Evolutionary conservation across 2,797 vertebrate species (phyloP).

Genomic region (Macropus fuliginosus): DNA sequence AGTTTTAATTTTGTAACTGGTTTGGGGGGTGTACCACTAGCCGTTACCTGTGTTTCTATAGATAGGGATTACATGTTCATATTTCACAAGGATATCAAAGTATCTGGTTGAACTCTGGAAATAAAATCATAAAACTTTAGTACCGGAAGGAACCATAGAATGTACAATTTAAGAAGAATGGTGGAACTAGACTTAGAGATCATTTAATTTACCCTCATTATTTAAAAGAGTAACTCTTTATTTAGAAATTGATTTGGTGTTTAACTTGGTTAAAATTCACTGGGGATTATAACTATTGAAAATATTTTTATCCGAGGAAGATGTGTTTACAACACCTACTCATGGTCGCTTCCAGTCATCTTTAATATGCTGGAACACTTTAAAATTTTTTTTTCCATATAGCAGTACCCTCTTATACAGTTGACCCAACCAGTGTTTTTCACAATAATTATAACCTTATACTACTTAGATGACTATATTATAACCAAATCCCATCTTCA

Average conservation of each 20-base stretch:
- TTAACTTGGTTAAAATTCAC: constrained; percentile 27
- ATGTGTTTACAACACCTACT: neutral
- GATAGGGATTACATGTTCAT: constrained; percentile 9
- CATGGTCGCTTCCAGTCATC: neutral
- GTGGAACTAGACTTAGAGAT: neutral
- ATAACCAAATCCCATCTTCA: neutral
- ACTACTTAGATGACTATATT: constrained; percentile 31
- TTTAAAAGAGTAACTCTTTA: neutral
- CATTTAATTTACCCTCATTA: neutral
- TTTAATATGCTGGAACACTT: neutral
- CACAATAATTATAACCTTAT: neutral
- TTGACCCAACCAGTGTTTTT: neutral
- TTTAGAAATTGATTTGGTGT: constrained; percentile 7
- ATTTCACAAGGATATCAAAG: constrained; percentile 21
- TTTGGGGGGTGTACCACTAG: constrained; percentile 40
- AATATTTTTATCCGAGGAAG: constrained; percentile 33
- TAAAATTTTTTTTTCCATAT: neutral
- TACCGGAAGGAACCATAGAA: neutral
- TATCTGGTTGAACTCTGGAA: neutral
- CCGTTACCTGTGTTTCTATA: constrained; percentile 28
- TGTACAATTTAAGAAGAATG: neutral
- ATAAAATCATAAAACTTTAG: neutral
- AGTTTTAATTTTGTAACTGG: constrained; percentile 10
- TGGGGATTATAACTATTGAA: constrained; percentile 18
- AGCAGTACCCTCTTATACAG: neutral